These are phyloP conservation scores for Tinea pellionella DNA, from an alignment of 2,888 invertebrate genomes.

Conservation along the genomic window DNA sequence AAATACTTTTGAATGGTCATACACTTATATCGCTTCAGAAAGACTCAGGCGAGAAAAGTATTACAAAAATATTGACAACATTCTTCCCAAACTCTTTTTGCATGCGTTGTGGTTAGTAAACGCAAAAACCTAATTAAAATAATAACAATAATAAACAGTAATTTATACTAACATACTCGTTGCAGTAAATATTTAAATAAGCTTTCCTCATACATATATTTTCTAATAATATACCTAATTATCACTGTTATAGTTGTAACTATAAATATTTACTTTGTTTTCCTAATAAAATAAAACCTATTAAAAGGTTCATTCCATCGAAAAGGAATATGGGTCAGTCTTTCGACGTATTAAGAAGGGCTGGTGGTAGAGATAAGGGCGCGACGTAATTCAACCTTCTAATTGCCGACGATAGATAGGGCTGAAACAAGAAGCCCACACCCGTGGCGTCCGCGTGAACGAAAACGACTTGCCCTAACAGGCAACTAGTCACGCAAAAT, in stretches of 20 bases:
- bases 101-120: no score
- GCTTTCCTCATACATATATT: no score
- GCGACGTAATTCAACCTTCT: conserved; percentile 35
- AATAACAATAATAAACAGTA: no score
- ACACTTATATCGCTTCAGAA: no score
- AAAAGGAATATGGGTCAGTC: conserved; percentile 13
- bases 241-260: background rate
- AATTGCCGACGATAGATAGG: conserved; percentile 49
- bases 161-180: no score
- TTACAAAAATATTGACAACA: no score
- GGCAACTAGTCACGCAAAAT: conserved; percentile 34
- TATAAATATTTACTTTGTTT: background rate
- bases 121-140: no score
- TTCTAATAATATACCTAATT: no score
- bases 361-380: conserved; percentile 43
- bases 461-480: background rate
- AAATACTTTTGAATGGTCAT: no score
- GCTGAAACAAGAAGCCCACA: background rate
- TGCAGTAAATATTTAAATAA: no score
- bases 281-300: background rate
- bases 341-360: conserved; percentile 41
- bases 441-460: background rate
- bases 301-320: background rate
- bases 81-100: no score
- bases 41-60: no score